Evolutionary conservation across 2,888 invertebrate genomes (phyloP), one percentile per base, ranked within the genome.

Genomic region (Megamerina dolium): DNA sequence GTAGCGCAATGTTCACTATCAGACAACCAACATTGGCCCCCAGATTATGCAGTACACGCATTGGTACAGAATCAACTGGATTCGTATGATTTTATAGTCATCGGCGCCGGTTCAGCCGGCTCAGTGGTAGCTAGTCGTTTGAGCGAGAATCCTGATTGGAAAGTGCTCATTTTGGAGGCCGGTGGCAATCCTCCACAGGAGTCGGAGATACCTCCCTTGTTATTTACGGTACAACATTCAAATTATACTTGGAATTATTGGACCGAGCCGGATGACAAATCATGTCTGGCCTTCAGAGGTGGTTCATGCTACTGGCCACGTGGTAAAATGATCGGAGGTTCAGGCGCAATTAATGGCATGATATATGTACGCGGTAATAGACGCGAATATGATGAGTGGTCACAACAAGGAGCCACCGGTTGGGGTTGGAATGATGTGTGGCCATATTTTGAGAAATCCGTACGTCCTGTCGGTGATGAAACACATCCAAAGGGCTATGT

Each of bases 371-470:
- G 79, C 4, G 85, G 85, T 0, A 79, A 80, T 63, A 74, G 76
- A 4, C 57, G 59, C 3, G 85, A 85, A 59, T 85, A 76, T 56
- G 78, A 85, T 55, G 59, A 68, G 1, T 85, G 85, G 85, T 73
- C 74, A 8, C 56, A 59, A 1, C 34, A 72, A 27, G 84, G 84
- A 0, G 83, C 80, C 54, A 46, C 60, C 0, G 80, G 78, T 1
- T 85, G 85, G 85, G 73, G 84, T 2, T 90, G 79, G 66, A 79
- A 87, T 23, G 83, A 86, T 49, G 78, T 89, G 1, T 64, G 88
- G 37, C 82, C 82, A 0, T 89, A 86, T 63, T 91, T 89, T 61
- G 83, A 82, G 64, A 88, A 87, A 61, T 88, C 88, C 0, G 75
- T 60, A 33, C 54, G 44, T 1, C 52, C 56, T 1, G 54, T 41